A percentile compares a stretch with the other conserved stretches of the same genome.
Conservation (phyloP, 2,113 vertebrate species). For the Dasyornis broadbenti region DNA sequence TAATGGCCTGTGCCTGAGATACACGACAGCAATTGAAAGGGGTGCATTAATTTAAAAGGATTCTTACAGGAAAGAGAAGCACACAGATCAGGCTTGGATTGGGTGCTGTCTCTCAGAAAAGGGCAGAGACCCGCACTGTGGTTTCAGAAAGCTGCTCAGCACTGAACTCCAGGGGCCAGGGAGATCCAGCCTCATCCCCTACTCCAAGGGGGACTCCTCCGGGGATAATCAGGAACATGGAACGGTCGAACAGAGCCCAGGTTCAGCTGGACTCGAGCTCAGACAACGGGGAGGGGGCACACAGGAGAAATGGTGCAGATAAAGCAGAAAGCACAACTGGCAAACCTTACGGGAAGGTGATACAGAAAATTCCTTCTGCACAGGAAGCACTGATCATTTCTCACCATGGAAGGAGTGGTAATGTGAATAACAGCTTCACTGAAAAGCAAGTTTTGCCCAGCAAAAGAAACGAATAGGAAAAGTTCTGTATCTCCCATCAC, state of each 20-base stretch:
- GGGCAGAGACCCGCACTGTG: not conserved
- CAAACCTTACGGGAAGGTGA: not conserved
- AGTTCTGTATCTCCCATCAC: not conserved
- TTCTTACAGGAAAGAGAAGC: not conserved
- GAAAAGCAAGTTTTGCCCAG: not conserved
- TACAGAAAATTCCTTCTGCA: not conserved
- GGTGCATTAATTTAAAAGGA: not conserved
- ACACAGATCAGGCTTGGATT: not conserved
- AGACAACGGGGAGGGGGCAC: rapidly evolving
- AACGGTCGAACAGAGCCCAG: rapidly evolving
- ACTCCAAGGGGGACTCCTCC: rapidly evolving
- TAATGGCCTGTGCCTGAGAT: not conserved
- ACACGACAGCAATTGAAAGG: not conserved
- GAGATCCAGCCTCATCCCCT: not conserved
- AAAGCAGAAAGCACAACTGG: not conserved
- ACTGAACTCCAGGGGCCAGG: rapidly evolving
- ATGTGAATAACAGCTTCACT: not conserved
- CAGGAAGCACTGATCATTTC: not conserved
- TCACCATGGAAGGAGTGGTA: rapidly evolving
- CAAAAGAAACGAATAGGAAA: not conserved
- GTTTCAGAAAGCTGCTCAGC: not conserved
- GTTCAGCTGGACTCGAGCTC: not conserved
- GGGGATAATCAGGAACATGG: not conserved
- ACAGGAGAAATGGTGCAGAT: not conserved
- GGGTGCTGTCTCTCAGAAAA: not conserved